These are phyloP conservation scores for Bergia sp. DNA, from an alignment of 92 coral and sea anemone genomes.

Conservation along the genomic window DNA sequence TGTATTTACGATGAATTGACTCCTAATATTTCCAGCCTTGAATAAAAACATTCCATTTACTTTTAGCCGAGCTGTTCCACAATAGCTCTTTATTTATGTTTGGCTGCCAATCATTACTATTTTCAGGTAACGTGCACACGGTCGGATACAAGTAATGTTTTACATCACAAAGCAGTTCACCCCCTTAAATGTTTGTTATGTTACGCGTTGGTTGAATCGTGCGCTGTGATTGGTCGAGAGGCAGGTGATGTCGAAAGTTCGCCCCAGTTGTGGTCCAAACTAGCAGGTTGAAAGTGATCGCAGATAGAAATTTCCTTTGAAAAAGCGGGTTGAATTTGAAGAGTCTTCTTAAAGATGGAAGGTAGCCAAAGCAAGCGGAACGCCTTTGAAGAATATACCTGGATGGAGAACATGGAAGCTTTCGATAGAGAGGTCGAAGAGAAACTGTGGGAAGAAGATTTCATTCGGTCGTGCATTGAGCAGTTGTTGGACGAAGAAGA, in stretches of 20 bases:
- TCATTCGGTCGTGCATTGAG: constrained; percentile 97
- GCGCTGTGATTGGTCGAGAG: constrained; percentile 85
- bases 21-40: not conserved
- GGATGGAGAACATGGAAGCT: constrained; percentile 93
- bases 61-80: not conserved
- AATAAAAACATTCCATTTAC: not conserved
- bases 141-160: constrained; percentile 58
- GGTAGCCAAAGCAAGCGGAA: constrained; percentile 59
- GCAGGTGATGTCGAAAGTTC: constrained; percentile 59
- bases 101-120: constrained; percentile 29
- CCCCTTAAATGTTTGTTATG: constrained; percentile 86
- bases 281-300: constrained; percentile 87
- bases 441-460: constrained; percentile 90
- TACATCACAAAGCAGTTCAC: constrained; percentile 74
- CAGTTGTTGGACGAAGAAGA: constrained; percentile 99
- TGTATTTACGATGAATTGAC: not conserved
- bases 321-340: constrained; percentile 47
- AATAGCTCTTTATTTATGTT: not conserved
- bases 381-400: constrained; percentile 72
- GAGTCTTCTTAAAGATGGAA: constrained; percentile 46
- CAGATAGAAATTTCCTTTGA: constrained; percentile 44
- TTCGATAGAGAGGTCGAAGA: constrained; percentile 85
- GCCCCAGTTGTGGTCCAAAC: constrained; percentile 48
- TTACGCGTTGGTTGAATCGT: constrained; percentile 65
- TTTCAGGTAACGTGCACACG: constrained; percentile 30